Base-by-base conservation (phyloP, 1,140 invertebrate species). In the Idris sp. region DNA sequence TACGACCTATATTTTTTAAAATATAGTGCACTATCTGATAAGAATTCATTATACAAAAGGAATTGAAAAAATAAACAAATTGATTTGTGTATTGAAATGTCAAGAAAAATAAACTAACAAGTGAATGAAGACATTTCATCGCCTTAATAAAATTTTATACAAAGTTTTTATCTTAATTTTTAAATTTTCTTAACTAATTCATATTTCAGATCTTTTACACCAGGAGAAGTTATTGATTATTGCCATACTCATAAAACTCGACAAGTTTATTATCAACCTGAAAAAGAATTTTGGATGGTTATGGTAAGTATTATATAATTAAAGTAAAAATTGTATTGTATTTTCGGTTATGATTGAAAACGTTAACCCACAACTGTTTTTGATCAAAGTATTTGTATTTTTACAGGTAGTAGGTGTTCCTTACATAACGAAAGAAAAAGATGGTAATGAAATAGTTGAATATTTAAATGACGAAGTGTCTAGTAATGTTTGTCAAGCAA, bases 171-270 rank as follows among this genome's bases (percentile, higher is more conserved):
- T 41, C 22, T 41, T 22, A 9, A 22, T 43, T 25, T 19, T 40
- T 16, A 41, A 31, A 53, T 19, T 18, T 40, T 48, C 36, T 33
- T 64, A 7, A 30, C n/a, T n/a, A n/a, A n/a, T n/a, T n/a, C n/a
- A n/a, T n/a, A n/a, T 51, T 61, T 19, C 79, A 97, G 96, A 65
- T 96, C 95, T 26, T 98, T 98, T 83, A 94, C 92, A 76, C 89
- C 92, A 43, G 91, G 92, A 67, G 90, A 93, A 78, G 87, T 89
- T 41, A 95, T 96, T 86, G 92, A 96, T 87, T 92, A 93, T 56
- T 85, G 97, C 43, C 95, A 97, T 81, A 98, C 96, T 10, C 93
- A 95, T 79, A 97, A 97, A 84, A 93, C 93, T 40, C 90, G 94
- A 67, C 95, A 97, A 81, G 88, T 97, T 18, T 97, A 95, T 84